These are phyloP conservation scores for Perdita meconis DNA, from an alignment of 2,888 invertebrate species.

Conservation along the genomic window DNA sequence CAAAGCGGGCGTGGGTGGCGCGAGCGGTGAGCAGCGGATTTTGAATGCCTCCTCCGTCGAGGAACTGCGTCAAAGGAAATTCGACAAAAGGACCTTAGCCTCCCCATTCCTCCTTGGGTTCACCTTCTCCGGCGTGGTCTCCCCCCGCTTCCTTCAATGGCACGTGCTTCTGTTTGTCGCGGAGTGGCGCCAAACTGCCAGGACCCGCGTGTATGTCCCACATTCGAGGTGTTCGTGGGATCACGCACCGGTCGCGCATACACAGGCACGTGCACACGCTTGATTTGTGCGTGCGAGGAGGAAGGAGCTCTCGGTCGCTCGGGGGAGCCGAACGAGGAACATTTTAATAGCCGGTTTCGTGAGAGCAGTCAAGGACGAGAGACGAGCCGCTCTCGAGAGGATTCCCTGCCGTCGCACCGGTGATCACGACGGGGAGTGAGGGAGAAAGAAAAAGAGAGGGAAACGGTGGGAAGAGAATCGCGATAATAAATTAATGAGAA, in stretches of 20 bases:
- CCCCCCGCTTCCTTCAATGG: constrained; percentile 11
- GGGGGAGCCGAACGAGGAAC: too few relatives aligned
- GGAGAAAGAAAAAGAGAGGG: too few relatives aligned
- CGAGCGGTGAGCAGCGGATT: not conserved
- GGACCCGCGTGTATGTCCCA: constrained; percentile 41
- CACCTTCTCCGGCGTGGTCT: not conserved
- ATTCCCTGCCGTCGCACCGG: too few relatives aligned
- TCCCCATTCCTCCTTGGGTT: not conserved
- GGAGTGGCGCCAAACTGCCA: constrained; percentile 72
- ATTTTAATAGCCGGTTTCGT: constrained; percentile 62
- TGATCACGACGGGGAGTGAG: too few relatives aligned
- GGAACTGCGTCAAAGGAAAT: not conserved
- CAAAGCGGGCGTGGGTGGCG: not conserved
- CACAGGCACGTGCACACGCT: too few relatives aligned
- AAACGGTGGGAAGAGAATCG: constrained; percentile 30
- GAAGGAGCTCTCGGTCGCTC: too few relatives aligned
- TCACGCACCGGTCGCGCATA: constrained; percentile 38
- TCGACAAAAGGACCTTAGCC: constrained; percentile 13
- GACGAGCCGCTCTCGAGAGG: too few relatives aligned
- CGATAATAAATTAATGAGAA: constrained; percentile 1
- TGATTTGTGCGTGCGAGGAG: too few relatives aligned
- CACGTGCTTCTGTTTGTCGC: constrained; percentile 51
- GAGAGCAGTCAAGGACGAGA: constrained; percentile 31
- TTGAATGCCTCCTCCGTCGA: constrained; percentile 9
- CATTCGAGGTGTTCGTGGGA: constrained; percentile 31